Conservation (phyloP, 2,888 invertebrate genomes). For the Nymphalis urticae region DNA sequence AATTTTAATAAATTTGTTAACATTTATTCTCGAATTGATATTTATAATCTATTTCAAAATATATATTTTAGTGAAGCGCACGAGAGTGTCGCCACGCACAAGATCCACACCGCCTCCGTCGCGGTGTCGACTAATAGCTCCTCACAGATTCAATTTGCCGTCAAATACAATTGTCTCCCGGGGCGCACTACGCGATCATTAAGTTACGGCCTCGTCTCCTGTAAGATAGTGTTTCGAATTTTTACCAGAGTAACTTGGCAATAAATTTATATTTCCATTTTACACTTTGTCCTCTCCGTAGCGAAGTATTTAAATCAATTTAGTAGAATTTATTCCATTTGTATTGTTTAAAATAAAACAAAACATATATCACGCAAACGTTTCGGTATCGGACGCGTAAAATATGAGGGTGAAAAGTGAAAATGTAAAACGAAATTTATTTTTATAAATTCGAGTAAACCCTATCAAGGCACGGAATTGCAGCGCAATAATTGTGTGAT, state of each 20-base stretch:
- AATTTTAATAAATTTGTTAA: no score
- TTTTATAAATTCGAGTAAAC: constrained; percentile 27
- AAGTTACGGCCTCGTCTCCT: constrained; percentile 67
- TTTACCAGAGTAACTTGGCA: constrained; percentile 24
- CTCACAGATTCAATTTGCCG: constrained; percentile 78
- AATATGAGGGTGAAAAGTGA: constrained; percentile 30
- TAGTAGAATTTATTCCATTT: background rate
- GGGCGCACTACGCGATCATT: constrained; percentile 72
- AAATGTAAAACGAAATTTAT: constrained; percentile 28
- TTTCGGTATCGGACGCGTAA: constrained; percentile 26
- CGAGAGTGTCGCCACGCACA: background rate
- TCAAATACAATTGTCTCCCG: constrained; percentile 73
- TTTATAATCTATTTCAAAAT: no score
- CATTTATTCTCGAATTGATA: no score
- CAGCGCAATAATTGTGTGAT: constrained; percentile 24
- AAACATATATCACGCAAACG: constrained; percentile 24
- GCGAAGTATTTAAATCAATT: background rate
- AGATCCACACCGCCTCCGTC: constrained; percentile 43
- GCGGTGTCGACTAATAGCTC: constrained; percentile 77
- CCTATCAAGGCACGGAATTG: constrained; percentile 6
- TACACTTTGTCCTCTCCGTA: background rate
- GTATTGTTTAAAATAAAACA: constrained; percentile 12
- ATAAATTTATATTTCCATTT: constrained; percentile 1
- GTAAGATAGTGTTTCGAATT: constrained; percentile 26
- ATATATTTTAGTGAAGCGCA: background rate